Base-by-base conservation (phyloP, 2,797 vertebrate genomes). In the Manis javanica region DNA sequence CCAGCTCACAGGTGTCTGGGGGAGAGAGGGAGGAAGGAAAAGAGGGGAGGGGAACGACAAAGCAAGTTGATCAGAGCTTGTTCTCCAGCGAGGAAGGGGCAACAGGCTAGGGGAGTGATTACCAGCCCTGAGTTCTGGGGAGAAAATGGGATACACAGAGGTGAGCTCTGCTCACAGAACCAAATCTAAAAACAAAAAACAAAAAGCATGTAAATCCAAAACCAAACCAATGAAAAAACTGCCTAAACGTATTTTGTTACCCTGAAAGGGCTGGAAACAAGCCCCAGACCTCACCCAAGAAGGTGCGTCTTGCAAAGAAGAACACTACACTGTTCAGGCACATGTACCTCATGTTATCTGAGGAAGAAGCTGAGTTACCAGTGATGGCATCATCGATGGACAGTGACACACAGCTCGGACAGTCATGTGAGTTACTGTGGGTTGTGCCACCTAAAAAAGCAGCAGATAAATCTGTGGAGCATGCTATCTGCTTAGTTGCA, bases 111-210 rank as follows among this genome's bases (percentile, higher is more conserved):
- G 31, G 16, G n/a, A 37, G 10, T n/a, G 37, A 34, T 42, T n/a
- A 23, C 68, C 55, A 77, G 34, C 57, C 82, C 61, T 53, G 46
- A 81, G 82, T 51, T 69, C 37, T 66, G 55, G 29, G 34, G 78
- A 66, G 68, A 81, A 51, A 15, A 23, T 26, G 31, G 3, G 24
- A 57, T 51, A 13, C 18, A 42, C 26, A 78, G 11, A 66, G 10
- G 57, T 24, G 72, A 93, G 21, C 39, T 87, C 82, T 5, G 88
- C 72, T 77, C 31, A 61, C 21, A 66, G 46, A 95, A 55, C 57
- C 83, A 83, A 89, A 61, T 29, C 24, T 53, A 77, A 53, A 79
- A 63, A 11, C 16, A 72, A 34, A 9, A 15, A 16, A 39, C 1
- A 5, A 71, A 39, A 11, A 53, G 15, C 16, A 37, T 1, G 8